phyloP scores from a whole-genome alignment of 2,113 vertebrate genomes.

The Actenoides lindsayi region DNA sequence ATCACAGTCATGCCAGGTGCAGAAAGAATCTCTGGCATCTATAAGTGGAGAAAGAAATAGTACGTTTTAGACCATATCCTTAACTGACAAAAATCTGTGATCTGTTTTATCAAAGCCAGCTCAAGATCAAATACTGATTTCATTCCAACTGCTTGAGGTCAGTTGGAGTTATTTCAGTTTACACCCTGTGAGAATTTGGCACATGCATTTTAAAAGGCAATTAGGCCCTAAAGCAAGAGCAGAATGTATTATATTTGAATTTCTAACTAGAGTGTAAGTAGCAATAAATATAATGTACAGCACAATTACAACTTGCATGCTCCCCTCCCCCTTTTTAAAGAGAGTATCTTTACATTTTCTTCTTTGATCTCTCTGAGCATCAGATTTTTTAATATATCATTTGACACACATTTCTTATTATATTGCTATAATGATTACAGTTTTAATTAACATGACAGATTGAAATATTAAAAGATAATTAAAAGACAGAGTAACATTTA shows the following conservation, averaged over 20 bases:
- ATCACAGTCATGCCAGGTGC: neutral
- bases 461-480: conserved; percentile 45
- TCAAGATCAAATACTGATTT: conserved; percentile 56
- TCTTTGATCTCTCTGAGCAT: conserved; percentile 23
- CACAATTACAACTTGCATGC: neutral
- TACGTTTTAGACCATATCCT: neutral
- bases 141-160: conserved; percentile 46
- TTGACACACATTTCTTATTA: conserved; percentile 4
- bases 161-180: conserved; percentile 49
- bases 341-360: neutral
- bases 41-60: neutral
- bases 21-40: neutral
- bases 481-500: neutral
- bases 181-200: conserved; percentile 45
- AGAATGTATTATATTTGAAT: conserved; percentile 28
- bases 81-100: conserved; percentile 48
- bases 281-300: conserved; percentile 13
- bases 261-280: conserved; percentile 20
- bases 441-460: conserved; percentile 28
- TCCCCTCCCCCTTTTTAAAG: neutral
- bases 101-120: conserved; percentile 52
- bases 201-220: conserved; percentile 46
- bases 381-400: neutral
- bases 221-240: conserved; percentile 40
- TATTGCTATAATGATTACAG: neutral